These are phyloP conservation scores for Sebastolobus alascanus DNA, from an alignment of 2,797 vertebrate genomes.

Conservation along the genomic window DNA sequence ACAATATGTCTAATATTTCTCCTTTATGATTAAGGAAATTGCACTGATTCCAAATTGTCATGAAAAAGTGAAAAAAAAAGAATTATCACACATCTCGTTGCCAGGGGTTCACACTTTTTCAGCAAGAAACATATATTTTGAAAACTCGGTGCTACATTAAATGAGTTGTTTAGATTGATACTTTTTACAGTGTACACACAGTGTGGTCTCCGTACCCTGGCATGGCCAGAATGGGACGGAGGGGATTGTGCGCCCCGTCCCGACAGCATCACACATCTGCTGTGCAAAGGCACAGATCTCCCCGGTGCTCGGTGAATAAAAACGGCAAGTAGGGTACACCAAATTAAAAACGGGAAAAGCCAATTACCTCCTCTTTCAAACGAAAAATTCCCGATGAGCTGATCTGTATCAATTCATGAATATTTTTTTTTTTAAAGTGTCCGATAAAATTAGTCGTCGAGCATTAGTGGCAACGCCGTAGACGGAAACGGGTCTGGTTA, in stretches of 20 bases:
- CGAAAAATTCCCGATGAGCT: not conserved
- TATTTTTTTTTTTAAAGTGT: not conserved
- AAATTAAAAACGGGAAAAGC: not conserved
- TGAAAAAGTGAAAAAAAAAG: not conserved
- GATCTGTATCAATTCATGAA: not conserved
- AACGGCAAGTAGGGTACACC: not conserved
- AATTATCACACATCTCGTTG: not conserved
- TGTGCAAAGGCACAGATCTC: conserved; percentile 48
- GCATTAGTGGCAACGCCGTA: not conserved
- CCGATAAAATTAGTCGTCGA: not conserved
- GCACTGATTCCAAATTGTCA: not conserved
- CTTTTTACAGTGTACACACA: conserved; percentile 73
- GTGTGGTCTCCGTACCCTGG: conserved; percentile 20
- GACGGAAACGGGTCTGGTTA: conserved; percentile 5
- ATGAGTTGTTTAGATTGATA: conserved; percentile 20
- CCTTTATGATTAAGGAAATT: not conserved
- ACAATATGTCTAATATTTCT: not conserved
- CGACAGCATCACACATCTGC: conserved; percentile 78
- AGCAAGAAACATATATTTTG: not conserved
- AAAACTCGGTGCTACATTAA: not conserved
- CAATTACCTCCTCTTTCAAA: not conserved
- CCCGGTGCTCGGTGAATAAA: conserved; percentile 16
- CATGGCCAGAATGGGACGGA: conserved; percentile 55
- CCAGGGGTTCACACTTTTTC: not conserved
- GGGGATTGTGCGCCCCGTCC: conserved; percentile 79